phyloP scores from a whole-genome alignment of 2,888 invertebrate genomes.

The Cepaea hortensis region DNA sequence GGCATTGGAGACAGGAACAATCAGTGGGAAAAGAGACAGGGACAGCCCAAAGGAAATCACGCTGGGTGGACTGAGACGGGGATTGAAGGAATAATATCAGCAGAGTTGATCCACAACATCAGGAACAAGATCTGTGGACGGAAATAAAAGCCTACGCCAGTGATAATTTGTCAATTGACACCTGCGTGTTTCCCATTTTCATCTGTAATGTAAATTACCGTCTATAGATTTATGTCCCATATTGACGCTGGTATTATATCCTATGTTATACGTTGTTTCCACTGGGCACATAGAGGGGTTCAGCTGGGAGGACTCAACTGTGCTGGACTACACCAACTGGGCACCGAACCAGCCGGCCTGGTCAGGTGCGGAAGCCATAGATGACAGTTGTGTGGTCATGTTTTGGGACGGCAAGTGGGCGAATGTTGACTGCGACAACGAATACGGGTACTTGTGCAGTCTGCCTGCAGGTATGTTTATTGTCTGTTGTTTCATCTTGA shows the following conservation, averaged over 20 bases:
- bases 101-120: no score
- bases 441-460: constrained; percentile 61
- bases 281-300: constrained; percentile 56
- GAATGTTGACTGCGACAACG: constrained; percentile 59
- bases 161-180: background rate
- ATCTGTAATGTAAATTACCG: background rate
- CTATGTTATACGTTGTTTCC: background rate
- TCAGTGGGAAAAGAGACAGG: no score
- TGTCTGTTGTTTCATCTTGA: no score
- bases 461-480: constrained; percentile 55
- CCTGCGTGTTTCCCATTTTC: background rate
- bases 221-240: background rate
- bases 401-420: constrained; percentile 62
- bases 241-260: background rate
- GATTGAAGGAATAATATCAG: no score
- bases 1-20: no score
- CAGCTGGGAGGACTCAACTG: constrained; percentile 61
- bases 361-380: constrained; percentile 52
- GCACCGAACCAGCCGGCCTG: constrained; percentile 52
- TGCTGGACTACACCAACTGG: constrained; percentile 63
- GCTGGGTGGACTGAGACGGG: no score
- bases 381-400: constrained; percentile 63
- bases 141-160: no score
- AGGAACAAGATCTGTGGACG: no score
- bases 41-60: no score